Conservation (phyloP, 2,888 invertebrate genomes). For the Nomada ferruginata region DNA sequence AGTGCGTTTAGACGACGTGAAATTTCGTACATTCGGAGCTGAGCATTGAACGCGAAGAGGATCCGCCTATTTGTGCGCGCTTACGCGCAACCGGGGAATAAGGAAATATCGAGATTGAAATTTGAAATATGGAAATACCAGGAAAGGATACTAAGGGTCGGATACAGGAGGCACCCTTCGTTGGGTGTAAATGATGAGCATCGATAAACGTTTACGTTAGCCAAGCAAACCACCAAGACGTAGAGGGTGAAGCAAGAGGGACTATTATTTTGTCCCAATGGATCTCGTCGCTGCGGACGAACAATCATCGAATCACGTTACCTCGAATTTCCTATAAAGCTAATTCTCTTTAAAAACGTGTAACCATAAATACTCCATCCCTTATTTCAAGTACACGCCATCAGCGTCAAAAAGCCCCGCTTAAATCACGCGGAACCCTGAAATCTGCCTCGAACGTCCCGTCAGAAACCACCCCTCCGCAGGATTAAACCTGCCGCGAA, state of each 20-base stretch:
- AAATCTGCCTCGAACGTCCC: constrained; percentile 4
- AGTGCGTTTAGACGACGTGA: constrained; percentile 14
- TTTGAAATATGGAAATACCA: constrained; percentile 76
- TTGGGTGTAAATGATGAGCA: constrained; percentile 39
- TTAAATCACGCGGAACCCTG: constrained; percentile 4
- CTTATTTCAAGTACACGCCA: no score
- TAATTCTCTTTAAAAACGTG: no score
- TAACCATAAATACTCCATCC: no score
- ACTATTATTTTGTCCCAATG: constrained; percentile 28
- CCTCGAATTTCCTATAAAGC: no score
- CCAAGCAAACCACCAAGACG: constrained; percentile 10
- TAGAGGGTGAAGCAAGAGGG: background rate
- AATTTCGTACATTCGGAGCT: constrained; percentile 22
- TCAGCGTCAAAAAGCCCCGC: background rate
- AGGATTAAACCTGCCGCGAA: constrained; percentile 7
- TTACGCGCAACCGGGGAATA: constrained; percentile 37
- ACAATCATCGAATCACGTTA: no score
- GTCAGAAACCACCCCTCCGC: background rate
- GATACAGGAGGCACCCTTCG: background rate
- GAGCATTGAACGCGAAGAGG: constrained; percentile 13
- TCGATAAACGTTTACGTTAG: constrained; percentile 23
- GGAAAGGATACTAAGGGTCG: constrained; percentile 61
- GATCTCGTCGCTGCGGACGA: background rate
- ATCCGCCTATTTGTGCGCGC: background rate
- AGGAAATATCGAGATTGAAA: constrained; percentile 75